Conservation (phyloP, 2,113 vertebrate species). For the Phyllostomus hastatus region DNA sequence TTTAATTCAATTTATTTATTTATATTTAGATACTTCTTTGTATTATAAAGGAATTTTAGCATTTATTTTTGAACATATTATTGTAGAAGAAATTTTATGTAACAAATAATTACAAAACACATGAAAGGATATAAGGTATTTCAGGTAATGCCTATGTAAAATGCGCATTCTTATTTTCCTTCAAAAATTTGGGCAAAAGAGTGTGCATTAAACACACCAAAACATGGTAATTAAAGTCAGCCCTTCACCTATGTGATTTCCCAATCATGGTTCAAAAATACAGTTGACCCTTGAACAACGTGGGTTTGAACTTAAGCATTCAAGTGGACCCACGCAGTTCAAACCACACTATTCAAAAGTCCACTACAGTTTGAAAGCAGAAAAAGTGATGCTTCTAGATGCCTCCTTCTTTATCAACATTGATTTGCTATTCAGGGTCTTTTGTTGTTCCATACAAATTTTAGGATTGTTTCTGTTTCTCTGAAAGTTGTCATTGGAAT, state of each 20-base stretch:
- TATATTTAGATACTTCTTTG: too few relatives aligned
- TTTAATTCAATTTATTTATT: too few relatives aligned
- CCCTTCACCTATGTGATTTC: background rate
- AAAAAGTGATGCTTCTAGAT: background rate
- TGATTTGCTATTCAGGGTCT: background rate
- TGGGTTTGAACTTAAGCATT: background rate
- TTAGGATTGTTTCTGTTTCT: background rate
- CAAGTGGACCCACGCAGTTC: background rate
- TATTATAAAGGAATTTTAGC: too few relatives aligned
- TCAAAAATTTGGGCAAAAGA: too few relatives aligned
- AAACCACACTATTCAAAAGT: background rate
- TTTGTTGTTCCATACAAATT: background rate
- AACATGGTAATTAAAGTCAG: background rate
- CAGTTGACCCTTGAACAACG: background rate
- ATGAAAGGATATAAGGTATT: too few relatives aligned
- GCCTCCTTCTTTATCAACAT: background rate
- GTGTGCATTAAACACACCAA: too few relatives aligned
- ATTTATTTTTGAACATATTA: too few relatives aligned
- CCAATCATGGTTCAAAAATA: background rate
- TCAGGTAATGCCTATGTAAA: too few relatives aligned
- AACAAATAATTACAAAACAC: too few relatives aligned
- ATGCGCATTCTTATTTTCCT: too few relatives aligned
- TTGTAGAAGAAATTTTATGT: too few relatives aligned
- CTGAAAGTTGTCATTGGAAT: background rate
- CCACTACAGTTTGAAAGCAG: background rate